Conservation (phyloP, 2,797 vertebrate genomes). For the Numenius phaeopus region DNA sequence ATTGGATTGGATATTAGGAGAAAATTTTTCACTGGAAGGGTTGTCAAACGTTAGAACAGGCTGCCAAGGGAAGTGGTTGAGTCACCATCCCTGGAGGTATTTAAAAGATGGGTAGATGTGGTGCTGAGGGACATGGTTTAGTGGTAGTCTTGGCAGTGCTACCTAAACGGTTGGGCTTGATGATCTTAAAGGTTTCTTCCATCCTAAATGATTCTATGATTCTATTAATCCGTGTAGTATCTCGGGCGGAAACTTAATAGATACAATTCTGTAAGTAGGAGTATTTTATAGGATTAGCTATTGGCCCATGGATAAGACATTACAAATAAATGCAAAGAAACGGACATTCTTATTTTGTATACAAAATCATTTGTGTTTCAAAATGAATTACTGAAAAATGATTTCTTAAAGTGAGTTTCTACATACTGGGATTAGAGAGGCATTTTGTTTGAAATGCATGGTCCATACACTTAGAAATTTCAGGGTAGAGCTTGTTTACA, state of each 20-base stretch:
- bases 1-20: not conserved
- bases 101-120: not conserved
- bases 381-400: not conserved
- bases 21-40: not conserved
- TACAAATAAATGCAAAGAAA: not conserved
- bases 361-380: not conserved
- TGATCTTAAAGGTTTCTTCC: not conserved
- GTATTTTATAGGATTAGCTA: not conserved
- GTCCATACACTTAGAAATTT: not conserved
- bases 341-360: not conserved
- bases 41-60: not conserved
- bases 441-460: not conserved
- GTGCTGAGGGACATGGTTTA: not conserved
- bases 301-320: not conserved
- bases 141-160: not conserved
- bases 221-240: not conserved
- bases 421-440: not conserved
- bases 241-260: not conserved
- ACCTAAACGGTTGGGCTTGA: not conserved
- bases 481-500: not conserved
- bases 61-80: not conserved
- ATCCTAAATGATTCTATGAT: not conserved
- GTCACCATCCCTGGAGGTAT: not conserved
- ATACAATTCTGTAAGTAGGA: not conserved
- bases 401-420: not conserved